Percentiles rank a stretch among this genome's conserved stretches.
These are phyloP conservation scores for Elaphurus davidianus DNA, from an alignment of 2,113 vertebrate species.

Conservation along the genomic window DNA sequence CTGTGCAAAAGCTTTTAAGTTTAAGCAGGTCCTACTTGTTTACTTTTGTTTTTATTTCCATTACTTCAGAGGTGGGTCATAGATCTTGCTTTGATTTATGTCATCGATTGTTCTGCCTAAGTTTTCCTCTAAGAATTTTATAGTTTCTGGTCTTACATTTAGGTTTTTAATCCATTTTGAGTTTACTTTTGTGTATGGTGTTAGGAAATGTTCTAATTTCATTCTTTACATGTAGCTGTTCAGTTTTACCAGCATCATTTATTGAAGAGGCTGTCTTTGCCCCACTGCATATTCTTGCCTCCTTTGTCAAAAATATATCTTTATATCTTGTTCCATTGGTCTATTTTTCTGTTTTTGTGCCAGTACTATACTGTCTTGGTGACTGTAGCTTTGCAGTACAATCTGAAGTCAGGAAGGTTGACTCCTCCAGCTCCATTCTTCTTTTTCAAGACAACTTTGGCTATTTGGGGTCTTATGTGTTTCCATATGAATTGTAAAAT, in stretches of 20 bases:
- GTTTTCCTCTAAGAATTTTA: not conserved
- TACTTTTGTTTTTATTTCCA: not conserved
- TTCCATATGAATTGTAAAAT: not conserved
- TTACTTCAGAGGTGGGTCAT: not conserved
- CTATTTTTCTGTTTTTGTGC: not conserved
- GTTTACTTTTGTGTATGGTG: not conserved
- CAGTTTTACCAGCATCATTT: not conserved
- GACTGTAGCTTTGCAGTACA: not conserved
- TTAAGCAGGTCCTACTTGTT: not conserved
- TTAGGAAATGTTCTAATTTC: not conserved
- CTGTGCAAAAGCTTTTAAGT: not conserved
- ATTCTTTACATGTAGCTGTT: not conserved
- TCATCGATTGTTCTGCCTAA: not conserved
- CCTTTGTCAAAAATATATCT: not conserved
- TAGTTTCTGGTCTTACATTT: not conserved
- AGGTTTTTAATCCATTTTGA: not conserved
- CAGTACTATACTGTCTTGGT: not conserved
- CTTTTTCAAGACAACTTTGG: not conserved
- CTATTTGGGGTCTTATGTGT: not conserved
- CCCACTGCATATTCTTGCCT: not conserved
- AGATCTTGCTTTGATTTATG: not conserved
- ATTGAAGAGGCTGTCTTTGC: not conserved
- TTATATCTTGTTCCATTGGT: not conserved
- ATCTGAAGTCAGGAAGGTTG: not conserved
- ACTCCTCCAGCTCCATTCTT: not conserved